Conservation (phyloP, 2,888 invertebrate genomes). For the Xanthostigma xanthostigma region DNA sequence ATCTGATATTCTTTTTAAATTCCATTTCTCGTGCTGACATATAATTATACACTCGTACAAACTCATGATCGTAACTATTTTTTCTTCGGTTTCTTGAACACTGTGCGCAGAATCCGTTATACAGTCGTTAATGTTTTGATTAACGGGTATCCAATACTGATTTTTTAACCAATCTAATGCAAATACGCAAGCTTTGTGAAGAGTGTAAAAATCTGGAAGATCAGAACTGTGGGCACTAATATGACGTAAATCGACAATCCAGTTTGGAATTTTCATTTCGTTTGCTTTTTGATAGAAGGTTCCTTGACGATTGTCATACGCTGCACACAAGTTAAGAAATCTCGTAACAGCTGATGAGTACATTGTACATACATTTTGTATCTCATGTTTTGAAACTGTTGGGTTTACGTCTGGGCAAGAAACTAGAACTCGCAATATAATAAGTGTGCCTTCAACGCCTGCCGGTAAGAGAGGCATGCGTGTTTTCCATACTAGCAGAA, state of each 20-base stretch:
- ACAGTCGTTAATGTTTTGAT: conserved; percentile 32
- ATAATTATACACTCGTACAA: conserved; percentile 30
- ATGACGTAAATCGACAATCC: conserved; percentile 67
- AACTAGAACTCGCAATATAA: conserved; percentile 38
- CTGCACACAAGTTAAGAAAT: conserved; percentile 27
- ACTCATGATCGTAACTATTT: conserved; percentile 26
- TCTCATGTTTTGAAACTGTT: conserved; percentile 29
- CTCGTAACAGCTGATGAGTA: conserved; percentile 50
- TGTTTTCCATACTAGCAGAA: conserved; percentile 40
- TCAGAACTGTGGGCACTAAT: conserved; percentile 58
- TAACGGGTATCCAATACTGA: conserved; percentile 49
- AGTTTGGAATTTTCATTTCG: conserved; percentile 55
- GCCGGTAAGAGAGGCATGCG: conserved; percentile 38
- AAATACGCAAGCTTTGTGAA: conserved; percentile 45
- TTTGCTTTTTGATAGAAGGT: conserved; percentile 38
- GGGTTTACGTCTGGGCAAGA: conserved; percentile 24
- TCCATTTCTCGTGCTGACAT: conserved; percentile 26
- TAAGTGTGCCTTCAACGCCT: conserved; percentile 44
- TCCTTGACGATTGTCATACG: conserved; percentile 23
- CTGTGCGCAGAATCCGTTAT: conserved; percentile 19
- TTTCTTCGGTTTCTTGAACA: conserved; percentile 19
- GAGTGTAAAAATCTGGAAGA: conserved; percentile 44
- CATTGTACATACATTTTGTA: conserved; percentile 29
- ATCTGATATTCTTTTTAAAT: conserved; percentile 28
- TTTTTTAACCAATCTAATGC: conserved; percentile 52